Percentiles rank a stretch among this genome's conserved stretches.
phyloP scores from a whole-genome alignment of 2,113 vertebrate species.

The Amblyopsis rosae region DNA sequence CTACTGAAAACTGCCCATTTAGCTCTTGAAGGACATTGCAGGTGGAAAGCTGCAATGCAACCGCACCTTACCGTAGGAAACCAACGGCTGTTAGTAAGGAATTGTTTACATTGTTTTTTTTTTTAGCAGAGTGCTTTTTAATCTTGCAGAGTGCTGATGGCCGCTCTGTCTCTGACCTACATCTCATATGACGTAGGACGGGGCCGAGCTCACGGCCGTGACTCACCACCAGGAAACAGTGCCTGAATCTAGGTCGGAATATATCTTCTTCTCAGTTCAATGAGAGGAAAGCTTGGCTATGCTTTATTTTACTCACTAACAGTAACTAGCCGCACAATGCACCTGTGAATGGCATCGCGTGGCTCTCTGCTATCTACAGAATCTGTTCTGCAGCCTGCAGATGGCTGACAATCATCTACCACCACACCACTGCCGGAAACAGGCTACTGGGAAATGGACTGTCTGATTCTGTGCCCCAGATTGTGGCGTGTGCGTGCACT shows the following conservation, averaged over 20 bases:
- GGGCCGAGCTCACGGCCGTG: conserved; percentile 50
- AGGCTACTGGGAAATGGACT: conserved; percentile 38
- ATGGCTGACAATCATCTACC: conserved; percentile 40
- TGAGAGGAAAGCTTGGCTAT: conserved; percentile 10
- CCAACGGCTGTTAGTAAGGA: no score
- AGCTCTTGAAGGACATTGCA: no score
- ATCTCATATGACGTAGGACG: conserved; percentile 58
- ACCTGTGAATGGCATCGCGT: conserved; percentile 25
- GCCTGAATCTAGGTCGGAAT: conserved; percentile 32
- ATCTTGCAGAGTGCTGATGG: conserved; percentile 37
- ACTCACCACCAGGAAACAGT: conserved; percentile 53
- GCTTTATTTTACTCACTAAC: neutral
- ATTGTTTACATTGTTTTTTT: no score
- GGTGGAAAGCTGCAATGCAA: no score
- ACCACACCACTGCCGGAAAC: conserved; percentile 30
- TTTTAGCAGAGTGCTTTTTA: neutral
- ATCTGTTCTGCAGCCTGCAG: conserved; percentile 13
- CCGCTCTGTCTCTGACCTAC: conserved; percentile 49
- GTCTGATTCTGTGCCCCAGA: conserved; percentile 39
- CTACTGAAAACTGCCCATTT: no score
- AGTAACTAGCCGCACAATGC: neutral
- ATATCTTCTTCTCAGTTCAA: conserved; percentile 5
- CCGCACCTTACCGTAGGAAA: no score
- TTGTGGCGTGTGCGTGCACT: conserved; percentile 3
- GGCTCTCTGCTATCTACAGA: conserved; percentile 20